Evolutionary conservation across 2,797 vertebrate species (phyloP).

Genomic region (Hipposideros larvatus): DNA sequence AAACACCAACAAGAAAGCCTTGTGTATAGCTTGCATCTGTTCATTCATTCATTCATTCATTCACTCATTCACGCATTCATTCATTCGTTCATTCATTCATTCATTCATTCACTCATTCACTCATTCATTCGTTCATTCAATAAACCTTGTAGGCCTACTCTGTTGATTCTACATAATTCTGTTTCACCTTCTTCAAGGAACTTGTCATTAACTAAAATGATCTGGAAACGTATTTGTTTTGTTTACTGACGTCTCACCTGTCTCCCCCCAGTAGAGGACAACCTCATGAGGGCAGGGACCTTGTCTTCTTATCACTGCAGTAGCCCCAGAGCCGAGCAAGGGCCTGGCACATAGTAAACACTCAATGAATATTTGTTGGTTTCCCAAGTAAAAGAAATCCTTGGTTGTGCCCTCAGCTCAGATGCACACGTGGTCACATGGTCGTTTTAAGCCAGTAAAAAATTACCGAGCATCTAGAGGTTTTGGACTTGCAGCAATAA

Average conservation of each 20-base stretch:
- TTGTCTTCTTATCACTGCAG: neutral
- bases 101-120: neutral
- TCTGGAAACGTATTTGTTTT: neutral
- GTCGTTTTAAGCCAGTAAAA: neutral
- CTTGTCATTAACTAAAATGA: neutral
- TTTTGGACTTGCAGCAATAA: neutral
- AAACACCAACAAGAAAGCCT: neutral
- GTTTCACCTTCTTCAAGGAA: neutral
- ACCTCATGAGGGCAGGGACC: neutral
- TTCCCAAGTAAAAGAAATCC: neutral
- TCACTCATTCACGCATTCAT: no score
- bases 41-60: neutral
- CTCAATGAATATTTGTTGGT: neutral
- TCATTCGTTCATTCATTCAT: neutral
- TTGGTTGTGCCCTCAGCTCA: neutral
- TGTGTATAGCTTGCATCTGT: accelerated
- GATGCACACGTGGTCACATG: accelerated
- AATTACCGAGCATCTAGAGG: neutral
- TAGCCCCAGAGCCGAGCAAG: neutral
- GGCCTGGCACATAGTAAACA: neutral
- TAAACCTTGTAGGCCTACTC: neutral
- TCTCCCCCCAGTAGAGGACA: neutral
- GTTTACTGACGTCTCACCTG: neutral
- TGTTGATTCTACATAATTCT: neutral
- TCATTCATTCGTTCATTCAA: neutral